Conservation (phyloP, 2,113 vertebrate genomes). For the Varanus salvator region DNA sequence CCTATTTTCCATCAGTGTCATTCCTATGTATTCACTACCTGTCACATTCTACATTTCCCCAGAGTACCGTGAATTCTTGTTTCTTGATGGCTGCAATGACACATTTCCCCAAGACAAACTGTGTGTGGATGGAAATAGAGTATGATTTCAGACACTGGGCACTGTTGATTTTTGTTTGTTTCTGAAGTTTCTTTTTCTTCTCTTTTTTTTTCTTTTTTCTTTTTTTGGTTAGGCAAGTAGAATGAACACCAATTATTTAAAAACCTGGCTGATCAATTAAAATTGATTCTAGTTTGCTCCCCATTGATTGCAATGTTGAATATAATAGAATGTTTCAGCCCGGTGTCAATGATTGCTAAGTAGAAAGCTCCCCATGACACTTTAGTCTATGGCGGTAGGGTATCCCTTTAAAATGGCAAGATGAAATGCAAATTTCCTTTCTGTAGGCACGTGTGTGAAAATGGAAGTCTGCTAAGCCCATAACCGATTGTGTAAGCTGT, state of each 20-base stretch:
- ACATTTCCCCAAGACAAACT: background rate
- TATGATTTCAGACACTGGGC: slow-evolving; percentile 39
- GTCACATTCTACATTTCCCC: background rate
- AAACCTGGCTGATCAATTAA: slow-evolving; percentile 75
- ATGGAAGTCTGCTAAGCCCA: slow-evolving; percentile 23
- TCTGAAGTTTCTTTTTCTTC: background rate
- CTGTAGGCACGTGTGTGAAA: slow-evolving; percentile 16
- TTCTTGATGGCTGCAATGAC: background rate
- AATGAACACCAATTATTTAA: slow-evolving; percentile 76
- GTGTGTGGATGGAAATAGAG: background rate
- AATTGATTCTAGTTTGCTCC: slow-evolving; percentile 76
- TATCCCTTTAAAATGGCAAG: slow-evolving; percentile 52
- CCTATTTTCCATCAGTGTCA: background rate
- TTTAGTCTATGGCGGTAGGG: slow-evolving; percentile 18
- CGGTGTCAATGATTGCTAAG: slow-evolving; percentile 52
- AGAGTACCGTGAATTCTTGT: accelerated
- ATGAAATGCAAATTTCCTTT: slow-evolving; percentile 46
- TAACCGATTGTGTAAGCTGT: background rate
- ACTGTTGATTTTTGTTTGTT: background rate
- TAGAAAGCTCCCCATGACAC: slow-evolving; percentile 16
- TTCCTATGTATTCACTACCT: background rate
- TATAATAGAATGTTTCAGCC: slow-evolving; percentile 59
- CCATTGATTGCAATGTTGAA: slow-evolving; percentile 70
- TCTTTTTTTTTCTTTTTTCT: no score
- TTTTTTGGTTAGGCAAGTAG: slow-evolving; percentile 61